These are phyloP conservation scores for Thalassophryne amazonica DNA, from an alignment of 2,797 vertebrate species.

Conservation along the genomic window DNA sequence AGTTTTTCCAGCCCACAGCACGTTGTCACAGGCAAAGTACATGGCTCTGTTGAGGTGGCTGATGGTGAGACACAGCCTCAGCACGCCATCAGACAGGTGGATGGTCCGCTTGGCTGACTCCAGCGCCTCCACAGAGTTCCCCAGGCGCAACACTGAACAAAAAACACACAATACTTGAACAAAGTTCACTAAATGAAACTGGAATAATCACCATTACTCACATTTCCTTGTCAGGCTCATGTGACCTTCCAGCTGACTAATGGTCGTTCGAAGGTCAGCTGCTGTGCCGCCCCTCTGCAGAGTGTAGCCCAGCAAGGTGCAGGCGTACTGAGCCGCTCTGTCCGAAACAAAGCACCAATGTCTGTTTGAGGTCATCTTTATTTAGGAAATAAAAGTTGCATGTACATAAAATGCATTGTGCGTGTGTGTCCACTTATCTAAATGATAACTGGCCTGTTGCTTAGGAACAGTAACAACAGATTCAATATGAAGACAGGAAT, in stretches of 20 bases:
- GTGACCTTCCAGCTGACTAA: constrained; percentile 86
- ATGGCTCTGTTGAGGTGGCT: constrained; percentile 89
- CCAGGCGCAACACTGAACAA: constrained; percentile 85
- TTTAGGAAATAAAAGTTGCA: too few species aligned
- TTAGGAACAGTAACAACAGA: too few species aligned
- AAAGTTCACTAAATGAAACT: background rate
- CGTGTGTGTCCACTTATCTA: too few species aligned
- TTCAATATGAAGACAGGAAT: too few species aligned
- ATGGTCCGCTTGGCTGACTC: constrained; percentile 87
- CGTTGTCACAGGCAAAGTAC: constrained; percentile 92
- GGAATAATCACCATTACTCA: constrained; percentile 67
- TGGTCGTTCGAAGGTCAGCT: constrained; percentile 55
- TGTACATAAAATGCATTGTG: too few species aligned
- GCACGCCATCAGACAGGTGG: constrained; percentile 88
- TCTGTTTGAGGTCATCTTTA: too few species aligned
- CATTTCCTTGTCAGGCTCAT: constrained; percentile 88
- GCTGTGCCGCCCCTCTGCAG: constrained; percentile 78
- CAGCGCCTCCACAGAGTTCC: constrained; percentile 87
- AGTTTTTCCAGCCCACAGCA: constrained; percentile 86
- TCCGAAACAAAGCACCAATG: background rate
- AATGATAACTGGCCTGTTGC: too few species aligned
- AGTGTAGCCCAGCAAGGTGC: constrained; percentile 81
- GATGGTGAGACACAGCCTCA: constrained; percentile 90
- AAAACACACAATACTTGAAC: too few species aligned
- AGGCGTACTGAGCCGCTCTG: constrained; percentile 91